phyloP scores from a whole-genome alignment of 1,140 invertebrate species.

The Propsilocerus akamusi region DNA sequence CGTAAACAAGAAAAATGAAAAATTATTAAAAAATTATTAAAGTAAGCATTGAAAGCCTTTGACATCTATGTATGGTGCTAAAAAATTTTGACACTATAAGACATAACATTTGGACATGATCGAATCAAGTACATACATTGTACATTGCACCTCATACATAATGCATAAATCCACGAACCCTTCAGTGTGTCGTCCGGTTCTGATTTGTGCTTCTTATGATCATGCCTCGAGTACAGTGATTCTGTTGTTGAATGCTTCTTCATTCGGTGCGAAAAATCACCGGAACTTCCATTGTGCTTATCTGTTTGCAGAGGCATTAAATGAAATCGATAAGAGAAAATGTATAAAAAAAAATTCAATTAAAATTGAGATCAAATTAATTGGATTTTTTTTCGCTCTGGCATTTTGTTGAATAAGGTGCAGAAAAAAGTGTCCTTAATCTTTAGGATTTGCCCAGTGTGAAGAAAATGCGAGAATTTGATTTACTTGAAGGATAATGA shows the following conservation, averaged over 20 bases:
- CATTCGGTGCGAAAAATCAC: not conserved
- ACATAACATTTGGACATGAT: not conserved
- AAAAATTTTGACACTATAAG: no score
- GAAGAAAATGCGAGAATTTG: no score
- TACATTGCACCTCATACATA: conserved; percentile 21
- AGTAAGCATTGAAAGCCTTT: no score
- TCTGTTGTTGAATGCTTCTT: conserved; percentile 20
- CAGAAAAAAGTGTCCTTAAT: no score
- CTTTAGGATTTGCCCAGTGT: no score
- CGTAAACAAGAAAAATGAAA: conserved; percentile 51
- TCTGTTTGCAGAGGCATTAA: not conserved
- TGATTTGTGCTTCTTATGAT: not conserved
- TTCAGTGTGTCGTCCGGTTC: conserved; percentile 13
- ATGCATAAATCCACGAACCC: conserved; percentile 22
- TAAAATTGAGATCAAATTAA: conserved; percentile 1
- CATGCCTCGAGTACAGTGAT: conserved; percentile 15
- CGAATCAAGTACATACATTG: conserved; percentile 8
- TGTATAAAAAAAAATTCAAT: not conserved
- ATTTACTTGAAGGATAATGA: no score
- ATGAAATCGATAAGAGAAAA: not conserved
- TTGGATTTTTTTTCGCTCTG: not conserved
- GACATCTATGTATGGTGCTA: no score
- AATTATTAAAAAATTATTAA: conserved; percentile 11
- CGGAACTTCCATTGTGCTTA: not conserved
- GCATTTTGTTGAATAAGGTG: no score